phyloP scores from a whole-genome alignment of 2,113 vertebrate genomes.

The Mormyrus iriodes region DNA sequence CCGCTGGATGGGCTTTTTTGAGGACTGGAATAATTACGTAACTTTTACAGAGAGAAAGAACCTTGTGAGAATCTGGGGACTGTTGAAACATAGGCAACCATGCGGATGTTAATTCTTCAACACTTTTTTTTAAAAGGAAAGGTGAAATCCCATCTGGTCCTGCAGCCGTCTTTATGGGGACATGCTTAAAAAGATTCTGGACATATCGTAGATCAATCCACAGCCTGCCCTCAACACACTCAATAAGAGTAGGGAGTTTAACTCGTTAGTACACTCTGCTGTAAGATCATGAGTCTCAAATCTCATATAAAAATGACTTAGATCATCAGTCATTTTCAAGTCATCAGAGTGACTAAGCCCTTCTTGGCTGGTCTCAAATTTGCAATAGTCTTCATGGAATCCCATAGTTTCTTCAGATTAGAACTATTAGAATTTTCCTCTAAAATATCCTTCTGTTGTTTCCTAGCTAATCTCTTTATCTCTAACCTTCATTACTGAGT shows the following conservation, averaged over 20 bases:
- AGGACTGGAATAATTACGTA: no score
- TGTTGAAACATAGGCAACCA: not conserved
- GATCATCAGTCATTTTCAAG: not conserved
- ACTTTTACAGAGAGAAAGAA: no score
- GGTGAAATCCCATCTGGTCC: not conserved
- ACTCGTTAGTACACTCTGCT: no score
- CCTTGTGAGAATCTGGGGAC: not conserved
- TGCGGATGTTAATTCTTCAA: not conserved
- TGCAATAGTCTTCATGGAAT: not conserved
- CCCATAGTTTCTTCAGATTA: not conserved
- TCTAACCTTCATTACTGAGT: no score
- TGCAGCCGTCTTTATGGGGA: not conserved
- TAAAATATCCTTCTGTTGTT: no score
- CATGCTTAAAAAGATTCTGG: not conserved
- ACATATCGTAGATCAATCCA: not conserved
- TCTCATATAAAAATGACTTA: not conserved
- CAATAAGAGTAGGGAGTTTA: not conserved
- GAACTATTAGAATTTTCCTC: no score
- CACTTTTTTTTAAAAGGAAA: not conserved
- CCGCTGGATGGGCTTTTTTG: no score
- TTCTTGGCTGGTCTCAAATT: not conserved
- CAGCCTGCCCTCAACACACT: not conserved
- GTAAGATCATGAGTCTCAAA: not conserved
- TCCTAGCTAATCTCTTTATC: no score
- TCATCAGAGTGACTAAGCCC: not conserved